Percentiles rank a stretch among this genome's conserved stretches.
Evolutionary conservation across 2,797 vertebrate genomes (phyloP).

Genomic region (Fratercula arctica): DNA sequence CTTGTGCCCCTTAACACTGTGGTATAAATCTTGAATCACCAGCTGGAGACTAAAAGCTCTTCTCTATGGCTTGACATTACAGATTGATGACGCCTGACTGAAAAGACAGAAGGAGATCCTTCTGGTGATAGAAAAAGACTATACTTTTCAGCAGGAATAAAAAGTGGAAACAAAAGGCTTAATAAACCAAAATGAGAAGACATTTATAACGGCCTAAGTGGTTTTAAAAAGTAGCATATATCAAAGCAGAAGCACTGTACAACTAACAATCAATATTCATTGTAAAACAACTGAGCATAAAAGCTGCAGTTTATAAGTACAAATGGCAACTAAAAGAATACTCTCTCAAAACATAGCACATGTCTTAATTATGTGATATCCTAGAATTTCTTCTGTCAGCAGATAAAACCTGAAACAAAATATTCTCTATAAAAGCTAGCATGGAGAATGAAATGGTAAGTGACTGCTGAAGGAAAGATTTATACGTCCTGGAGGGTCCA

Average conservation of each 20-base stretch:
- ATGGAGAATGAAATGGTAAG: not conserved
- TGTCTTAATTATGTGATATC: not conserved
- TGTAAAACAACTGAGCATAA: not conserved
- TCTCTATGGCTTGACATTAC: constrained; percentile 65
- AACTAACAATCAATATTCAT: not conserved
- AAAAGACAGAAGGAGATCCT: constrained; percentile 58
- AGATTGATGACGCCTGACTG: constrained; percentile 70
- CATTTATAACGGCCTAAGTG: not conserved
- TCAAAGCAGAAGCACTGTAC: constrained; percentile 16
- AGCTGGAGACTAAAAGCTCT: constrained; percentile 69
- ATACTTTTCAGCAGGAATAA: constrained; percentile 17
- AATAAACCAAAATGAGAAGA: constrained; percentile 46
- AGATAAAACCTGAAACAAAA: not conserved
- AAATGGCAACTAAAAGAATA: not conserved
- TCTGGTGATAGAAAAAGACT: constrained; percentile 31
- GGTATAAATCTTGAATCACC: constrained; percentile 65
- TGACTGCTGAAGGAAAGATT: not conserved
- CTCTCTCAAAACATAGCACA: not conserved
- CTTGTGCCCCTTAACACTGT: constrained; percentile 26
- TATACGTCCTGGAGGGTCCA: not conserved
- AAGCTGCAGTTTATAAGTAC: not conserved
- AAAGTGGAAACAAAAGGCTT: constrained; percentile 62
- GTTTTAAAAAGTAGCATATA: not conserved
- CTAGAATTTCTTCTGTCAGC: not conserved
- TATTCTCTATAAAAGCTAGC: not conserved